Evolutionary conservation across 2,888 invertebrate genomes (phyloP).

Genomic region (Seira musarum): DNA sequence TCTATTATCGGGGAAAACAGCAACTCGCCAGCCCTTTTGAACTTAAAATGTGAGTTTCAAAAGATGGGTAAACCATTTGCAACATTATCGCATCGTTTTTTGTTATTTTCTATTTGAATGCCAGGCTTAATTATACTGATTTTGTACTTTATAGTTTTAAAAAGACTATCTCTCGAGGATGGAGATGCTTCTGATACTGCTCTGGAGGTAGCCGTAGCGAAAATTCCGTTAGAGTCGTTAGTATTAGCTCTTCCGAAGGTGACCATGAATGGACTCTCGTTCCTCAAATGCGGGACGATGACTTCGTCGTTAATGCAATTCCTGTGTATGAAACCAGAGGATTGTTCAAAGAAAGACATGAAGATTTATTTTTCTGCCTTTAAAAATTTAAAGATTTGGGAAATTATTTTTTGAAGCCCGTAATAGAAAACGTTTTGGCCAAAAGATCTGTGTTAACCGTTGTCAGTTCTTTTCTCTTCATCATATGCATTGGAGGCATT

Average conservation of each 20-base stretch:
- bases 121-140: no score
- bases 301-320: not conserved
- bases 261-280: not conserved
- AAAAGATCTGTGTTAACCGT: no score
- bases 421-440: no score
- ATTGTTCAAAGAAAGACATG: constrained; percentile 10
- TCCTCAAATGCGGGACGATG: not conserved
- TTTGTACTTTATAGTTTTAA: constrained; percentile 5
- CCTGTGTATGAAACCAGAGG: constrained; percentile 30
- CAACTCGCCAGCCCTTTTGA: constrained; percentile 8
- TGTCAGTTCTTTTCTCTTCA: no score
- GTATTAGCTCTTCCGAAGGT: constrained; percentile 21
- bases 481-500: no score
- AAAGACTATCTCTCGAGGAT: constrained; percentile 19
- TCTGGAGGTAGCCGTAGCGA: constrained; percentile 9
- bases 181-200: constrained; percentile 2
- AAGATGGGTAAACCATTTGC: not conserved
- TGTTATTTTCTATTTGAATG: not conserved
- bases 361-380: not conserved
- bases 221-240: constrained; percentile 20
- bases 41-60: constrained; percentile 8
- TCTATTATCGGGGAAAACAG: constrained; percentile 22
- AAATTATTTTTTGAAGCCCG: constrained; percentile 25
- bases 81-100: no score
- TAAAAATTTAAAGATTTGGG: constrained; percentile 6